Base-by-base conservation (phyloP, 1,140 invertebrate genomes). In the Atta cephalotes region DNA sequence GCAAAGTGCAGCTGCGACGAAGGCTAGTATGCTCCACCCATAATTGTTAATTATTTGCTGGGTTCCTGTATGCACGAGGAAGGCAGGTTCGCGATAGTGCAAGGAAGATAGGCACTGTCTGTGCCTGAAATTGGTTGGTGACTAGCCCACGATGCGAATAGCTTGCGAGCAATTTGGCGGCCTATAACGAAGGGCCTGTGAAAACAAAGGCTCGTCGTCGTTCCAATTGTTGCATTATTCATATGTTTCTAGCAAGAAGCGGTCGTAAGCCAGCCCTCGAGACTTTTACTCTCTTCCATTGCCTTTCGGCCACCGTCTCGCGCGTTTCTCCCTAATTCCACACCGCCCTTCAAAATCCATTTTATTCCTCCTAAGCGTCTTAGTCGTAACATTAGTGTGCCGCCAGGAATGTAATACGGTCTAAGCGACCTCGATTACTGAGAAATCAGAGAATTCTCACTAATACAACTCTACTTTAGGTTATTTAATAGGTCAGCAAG, bases 201-300 rank as follows among this genome's bases (percentile, higher is more conserved):
- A 94, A 95, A 94, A 95, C 94, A 95, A 95, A 94, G 94, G 93
- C 91, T 93, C 92, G 88, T 90, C 89, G 90, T 86, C 90, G 78
- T 74, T 89, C 87, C 89, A 93, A 95, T 95, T 94, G 93, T 94
- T 95, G 94, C 94, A 95, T 95, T 95, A 95, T 95, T 95, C 94
- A 95, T 95, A 92, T 85, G 89, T 92, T 93, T 94, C 93, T 93
- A 93, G 94, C 91, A 93, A 94, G 92, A 94, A 93, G 90, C 91
- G 89, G 87, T 90, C 91, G 90, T 92, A 91, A 92, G 89, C 86
- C 88, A 81, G 84, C 87, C 66, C 85, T 68, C 78, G 45, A 66
- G 88, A 86, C 81, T 89, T 72, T 86, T 62, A 56, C 65, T 63
- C 84, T 76, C 58, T 81, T 88, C 76, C 72, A 80, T 66, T 60